These are phyloP conservation scores for Arnoldichthys spilopterus DNA, from an alignment of 2,797 vertebrate genomes.

Conservation along the genomic window DNA sequence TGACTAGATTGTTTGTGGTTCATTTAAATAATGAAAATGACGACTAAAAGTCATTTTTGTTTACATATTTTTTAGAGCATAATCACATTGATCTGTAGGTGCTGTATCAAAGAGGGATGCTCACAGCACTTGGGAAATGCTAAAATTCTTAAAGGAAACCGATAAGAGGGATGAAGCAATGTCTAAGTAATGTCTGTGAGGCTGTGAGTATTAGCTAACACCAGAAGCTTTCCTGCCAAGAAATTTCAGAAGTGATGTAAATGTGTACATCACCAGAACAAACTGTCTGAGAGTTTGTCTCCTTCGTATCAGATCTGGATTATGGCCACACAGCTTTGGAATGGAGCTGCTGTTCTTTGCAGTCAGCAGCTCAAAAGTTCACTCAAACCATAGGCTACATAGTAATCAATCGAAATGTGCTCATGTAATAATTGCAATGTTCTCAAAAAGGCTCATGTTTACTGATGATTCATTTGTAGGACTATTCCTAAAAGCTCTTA, in stretches of 20 bases:
- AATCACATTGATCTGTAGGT: too few relatives aligned
- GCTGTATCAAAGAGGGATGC: too few relatives aligned
- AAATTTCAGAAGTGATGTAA: conserved; percentile 27
- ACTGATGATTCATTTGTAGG: too few relatives aligned
- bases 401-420: too few relatives aligned
- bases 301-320: not conserved
- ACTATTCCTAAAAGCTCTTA: too few relatives aligned
- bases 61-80: too few relatives aligned
- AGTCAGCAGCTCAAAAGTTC: not conserved
- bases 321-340: not conserved
- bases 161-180: conserved; percentile 1
- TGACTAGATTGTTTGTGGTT: too few relatives aligned
- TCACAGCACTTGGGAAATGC: not conserved
- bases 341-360: not conserved
- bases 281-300: conserved; percentile 9
- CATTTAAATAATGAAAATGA: too few relatives aligned
- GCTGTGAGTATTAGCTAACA: conserved; percentile 27
- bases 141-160: conserved; percentile 2
- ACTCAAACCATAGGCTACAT: not conserved
- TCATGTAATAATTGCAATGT: too few relatives aligned
- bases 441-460: too few relatives aligned
- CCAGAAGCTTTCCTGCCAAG: conserved; percentile 12
- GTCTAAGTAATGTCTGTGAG: conserved; percentile 2
- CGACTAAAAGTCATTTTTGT: too few relatives aligned
- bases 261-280: conserved; percentile 10